phyloP scores from a whole-genome alignment of 2,888 invertebrate genomes.

The Andrena fulva region DNA sequence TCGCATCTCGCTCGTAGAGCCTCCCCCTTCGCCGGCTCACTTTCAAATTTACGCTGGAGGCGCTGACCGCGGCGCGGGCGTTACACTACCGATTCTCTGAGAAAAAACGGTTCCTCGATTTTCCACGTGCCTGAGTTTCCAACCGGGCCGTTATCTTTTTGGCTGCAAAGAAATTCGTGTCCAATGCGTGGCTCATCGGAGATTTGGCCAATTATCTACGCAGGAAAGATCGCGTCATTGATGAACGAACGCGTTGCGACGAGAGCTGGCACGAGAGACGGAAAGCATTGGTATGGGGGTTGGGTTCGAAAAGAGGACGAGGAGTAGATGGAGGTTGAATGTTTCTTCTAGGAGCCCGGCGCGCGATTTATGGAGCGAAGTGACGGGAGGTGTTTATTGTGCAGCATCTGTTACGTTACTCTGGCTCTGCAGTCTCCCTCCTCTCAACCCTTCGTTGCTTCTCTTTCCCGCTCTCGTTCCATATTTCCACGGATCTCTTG shows the following conservation, averaged over 20 bases:
- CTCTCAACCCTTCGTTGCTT: constrained; percentile 60
- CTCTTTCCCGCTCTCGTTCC: constrained; percentile 67
- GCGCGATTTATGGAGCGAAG: constrained; percentile 84
- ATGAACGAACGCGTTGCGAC: constrained; percentile 65
- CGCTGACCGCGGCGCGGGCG: no score
- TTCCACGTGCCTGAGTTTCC: no score
- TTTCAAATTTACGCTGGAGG: not conserved
- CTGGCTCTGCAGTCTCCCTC: constrained; percentile 73
- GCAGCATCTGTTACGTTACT: constrained; percentile 84
- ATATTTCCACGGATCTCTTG: constrained; percentile 51
- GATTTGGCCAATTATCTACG: not conserved
- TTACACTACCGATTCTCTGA: no score
- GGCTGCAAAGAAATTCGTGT: no score
- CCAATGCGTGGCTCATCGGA: not conserved
- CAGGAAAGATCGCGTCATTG: constrained; percentile 42
- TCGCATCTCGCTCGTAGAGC: constrained; percentile 12
- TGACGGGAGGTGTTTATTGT: constrained; percentile 85
- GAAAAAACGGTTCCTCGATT: no score
- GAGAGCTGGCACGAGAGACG: constrained; percentile 63
- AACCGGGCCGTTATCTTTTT: no score
- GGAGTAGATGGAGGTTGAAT: constrained; percentile 81
- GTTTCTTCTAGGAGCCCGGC: constrained; percentile 83
- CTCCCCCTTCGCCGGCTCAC: not conserved
- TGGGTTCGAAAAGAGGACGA: constrained; percentile 76
- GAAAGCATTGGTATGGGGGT: constrained; percentile 65